Base-by-base conservation (phyloP, 2,888 invertebrate genomes). In the Tinea semifulvella region DNA sequence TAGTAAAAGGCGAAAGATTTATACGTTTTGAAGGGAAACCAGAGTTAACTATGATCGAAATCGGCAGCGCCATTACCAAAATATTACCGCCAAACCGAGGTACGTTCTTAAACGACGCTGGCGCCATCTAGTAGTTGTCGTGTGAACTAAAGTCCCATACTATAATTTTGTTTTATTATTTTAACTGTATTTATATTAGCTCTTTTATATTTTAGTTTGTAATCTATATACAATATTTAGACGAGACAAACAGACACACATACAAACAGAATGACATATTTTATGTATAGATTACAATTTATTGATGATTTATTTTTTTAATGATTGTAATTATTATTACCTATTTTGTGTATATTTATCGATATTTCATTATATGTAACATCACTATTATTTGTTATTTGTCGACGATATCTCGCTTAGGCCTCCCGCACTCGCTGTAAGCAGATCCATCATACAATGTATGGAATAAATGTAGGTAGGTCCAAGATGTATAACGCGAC, bases 1-100 rank as follows among this genome's bases (percentile, higher is more conserved):
- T 87, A 88, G 87, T 87, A 87, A 88, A 87, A 87, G 87, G 87
- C 87, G 87, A 88, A 88, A 87, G 87, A 87, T 88, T 86, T 88
- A 82, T 85, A 65, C 85, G 86, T 82, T 68, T 69, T 85, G 86
- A 84, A 85, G 83, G 81, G 7, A 10, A 10, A 11, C 26, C 26
- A 26, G 11, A 26, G n/a, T 11, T 10, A 3, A 10, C 11, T 3
- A 26, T 11, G 26, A n/a, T 26, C 26, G 10, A n/a, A 26, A 26
- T n/a, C 26, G 11, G 11, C 6, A 26, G 3, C 11, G 6, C 2
- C 7, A 11, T 11, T 11, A 26, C 11, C 26, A n/a, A n/a, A n/a
- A n/a, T n/a, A n/a, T n/a, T n/a, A 6, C 26, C 26, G 26, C 26
- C 26, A 26, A 26, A 26, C 26, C 26, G 26, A 3, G n/a, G 10